Conservation (phyloP, 2,797 vertebrate genomes). For the Oreortyx pictus region DNA sequence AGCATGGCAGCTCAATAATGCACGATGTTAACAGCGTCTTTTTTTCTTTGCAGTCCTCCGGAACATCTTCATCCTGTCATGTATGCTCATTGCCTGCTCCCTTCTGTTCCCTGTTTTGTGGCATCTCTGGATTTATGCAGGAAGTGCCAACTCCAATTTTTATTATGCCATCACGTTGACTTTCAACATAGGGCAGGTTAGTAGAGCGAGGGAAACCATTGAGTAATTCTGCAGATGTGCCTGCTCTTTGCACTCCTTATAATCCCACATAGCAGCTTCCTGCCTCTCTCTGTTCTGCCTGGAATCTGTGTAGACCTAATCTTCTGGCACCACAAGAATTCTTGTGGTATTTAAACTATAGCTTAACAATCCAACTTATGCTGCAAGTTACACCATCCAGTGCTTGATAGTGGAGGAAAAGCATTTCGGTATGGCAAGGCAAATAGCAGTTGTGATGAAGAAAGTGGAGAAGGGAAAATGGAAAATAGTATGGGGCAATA, state of each 20-base stretch:
- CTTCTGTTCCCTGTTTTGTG: conserved; percentile 96
- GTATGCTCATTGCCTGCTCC: conserved; percentile 91
- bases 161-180: conserved; percentile 97
- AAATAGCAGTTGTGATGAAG: not conserved
- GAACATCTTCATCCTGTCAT: conserved; percentile 95
- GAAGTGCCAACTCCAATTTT: conserved; percentile 99
- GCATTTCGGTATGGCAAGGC: not conserved
- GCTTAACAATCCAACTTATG: not conserved
- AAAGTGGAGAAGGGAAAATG: not conserved
- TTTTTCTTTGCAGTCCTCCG: conserved; percentile 87
- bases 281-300: not conserved
- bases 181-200: conserved; percentile 96
- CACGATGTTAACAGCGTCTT: not conserved
- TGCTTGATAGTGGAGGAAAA: not conserved
- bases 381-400: not conserved
- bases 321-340: not conserved
- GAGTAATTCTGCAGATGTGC: not conserved
- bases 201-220: not conserved
- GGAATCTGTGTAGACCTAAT: not conserved
- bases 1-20: not conserved
- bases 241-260: not conserved
- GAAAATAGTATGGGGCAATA: not conserved
- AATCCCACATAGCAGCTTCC: not conserved
- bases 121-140: conserved; percentile 99
- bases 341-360: not conserved